These are phyloP conservation scores for Pluvianellus socialis DNA, from an alignment of 2,113 vertebrate species.

Conservation along the genomic window DNA sequence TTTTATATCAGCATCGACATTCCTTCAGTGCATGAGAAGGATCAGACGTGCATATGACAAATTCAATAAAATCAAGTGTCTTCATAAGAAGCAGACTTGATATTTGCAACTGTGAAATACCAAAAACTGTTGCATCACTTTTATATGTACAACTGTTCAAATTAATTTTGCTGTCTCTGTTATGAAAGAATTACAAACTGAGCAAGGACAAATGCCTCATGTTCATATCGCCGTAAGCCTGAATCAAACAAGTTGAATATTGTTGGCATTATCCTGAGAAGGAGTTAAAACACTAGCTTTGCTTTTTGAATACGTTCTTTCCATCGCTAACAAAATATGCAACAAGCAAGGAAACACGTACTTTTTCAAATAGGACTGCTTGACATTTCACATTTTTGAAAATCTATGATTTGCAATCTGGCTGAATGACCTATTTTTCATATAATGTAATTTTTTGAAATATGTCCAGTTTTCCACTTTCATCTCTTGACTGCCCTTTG, in stretches of 20 bases:
- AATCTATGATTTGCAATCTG: constrained; percentile 18
- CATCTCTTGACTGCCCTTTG: constrained; percentile 49
- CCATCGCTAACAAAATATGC: constrained; percentile 28
- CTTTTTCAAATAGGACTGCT: constrained; percentile 4
- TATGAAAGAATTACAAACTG: not conserved
- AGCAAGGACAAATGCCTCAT: not conserved
- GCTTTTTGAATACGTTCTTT: not conserved
- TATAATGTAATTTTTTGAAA: constrained; percentile 39
- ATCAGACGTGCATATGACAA: not conserved
- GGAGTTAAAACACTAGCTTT: not conserved
- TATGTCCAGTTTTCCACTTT: constrained; percentile 50
- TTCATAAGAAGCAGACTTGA: constrained; percentile 4
- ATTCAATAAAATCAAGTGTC: constrained; percentile 13
- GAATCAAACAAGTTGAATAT: not conserved
- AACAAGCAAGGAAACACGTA: constrained; percentile 12
- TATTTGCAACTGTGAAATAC: not conserved
- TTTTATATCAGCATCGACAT: not conserved
- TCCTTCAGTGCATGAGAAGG: not conserved
- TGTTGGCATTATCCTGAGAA: not conserved
- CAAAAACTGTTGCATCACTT: not conserved
- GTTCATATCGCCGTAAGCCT: not conserved
- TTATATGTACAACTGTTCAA: not conserved
- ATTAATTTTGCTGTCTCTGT: not conserved
- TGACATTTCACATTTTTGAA: constrained; percentile 38
- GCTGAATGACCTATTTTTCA: constrained; percentile 36